Conservation (phyloP, 2,113 vertebrate species). For the Myodes glareolus region DNA sequence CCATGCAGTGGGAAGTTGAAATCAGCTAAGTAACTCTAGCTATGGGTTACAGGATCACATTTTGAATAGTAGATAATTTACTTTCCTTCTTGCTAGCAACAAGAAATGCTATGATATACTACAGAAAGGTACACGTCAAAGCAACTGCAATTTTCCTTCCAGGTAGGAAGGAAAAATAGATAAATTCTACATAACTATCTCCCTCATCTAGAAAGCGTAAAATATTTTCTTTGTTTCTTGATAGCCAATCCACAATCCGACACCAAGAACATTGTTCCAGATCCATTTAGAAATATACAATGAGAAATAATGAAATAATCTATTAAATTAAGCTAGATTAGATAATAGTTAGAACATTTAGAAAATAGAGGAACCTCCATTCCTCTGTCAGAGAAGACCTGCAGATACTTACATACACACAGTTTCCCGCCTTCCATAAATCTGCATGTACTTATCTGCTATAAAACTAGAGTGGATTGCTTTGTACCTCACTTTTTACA, state of each 20-base stretch:
- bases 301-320: neutral
- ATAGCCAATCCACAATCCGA: neutral
- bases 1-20: neutral
- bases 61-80: neutral
- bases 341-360: neutral
- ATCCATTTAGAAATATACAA: conserved; percentile 21
- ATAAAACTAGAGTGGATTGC: neutral
- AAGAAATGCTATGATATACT: neutral
- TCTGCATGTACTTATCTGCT: neutral
- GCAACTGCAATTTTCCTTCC: neutral
- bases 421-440: neutral
- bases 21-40: neutral
- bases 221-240: neutral
- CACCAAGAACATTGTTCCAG: neutral
- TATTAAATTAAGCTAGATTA: neutral
- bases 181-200: neutral
- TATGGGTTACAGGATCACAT: neutral
- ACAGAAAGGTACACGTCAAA: neutral
- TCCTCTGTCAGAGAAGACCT: conserved; percentile 41
- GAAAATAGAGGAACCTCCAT: neutral
- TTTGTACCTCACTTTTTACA: neutral
- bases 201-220: neutral
- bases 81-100: neutral
- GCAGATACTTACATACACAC: neutral
- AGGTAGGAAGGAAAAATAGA: neutral